Percentiles rank a stretch among this genome's conserved stretches.
These are phyloP conservation scores for Syrista parreyssii DNA, from an alignment of 2,888 invertebrate species.

Conservation along the genomic window DNA sequence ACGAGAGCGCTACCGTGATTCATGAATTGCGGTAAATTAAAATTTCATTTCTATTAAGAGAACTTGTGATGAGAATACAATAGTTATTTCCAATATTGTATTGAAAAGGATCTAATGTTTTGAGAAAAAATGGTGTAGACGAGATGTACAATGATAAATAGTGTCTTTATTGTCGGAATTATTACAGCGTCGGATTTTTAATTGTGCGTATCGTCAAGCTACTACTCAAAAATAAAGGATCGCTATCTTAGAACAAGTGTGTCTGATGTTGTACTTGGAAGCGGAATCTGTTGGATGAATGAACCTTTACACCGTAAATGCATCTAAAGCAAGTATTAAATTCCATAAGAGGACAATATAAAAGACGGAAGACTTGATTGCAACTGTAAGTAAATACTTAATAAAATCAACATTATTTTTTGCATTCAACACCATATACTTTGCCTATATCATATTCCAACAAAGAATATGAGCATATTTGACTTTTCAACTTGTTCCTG, in stretches of 20 bases:
- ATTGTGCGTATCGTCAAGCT: background rate
- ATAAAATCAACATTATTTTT: background rate
- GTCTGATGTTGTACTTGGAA: background rate
- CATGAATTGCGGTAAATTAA: background rate
- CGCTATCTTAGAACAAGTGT: background rate
- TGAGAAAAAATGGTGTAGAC: background rate
- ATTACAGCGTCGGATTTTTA: background rate
- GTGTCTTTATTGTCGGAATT: background rate
- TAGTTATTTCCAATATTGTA: background rate
- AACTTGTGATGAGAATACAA: background rate
- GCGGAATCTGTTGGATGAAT: background rate
- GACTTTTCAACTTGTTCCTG: too few species aligned
- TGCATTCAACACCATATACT: background rate
- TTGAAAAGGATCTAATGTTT: background rate
- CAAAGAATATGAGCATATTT: too few species aligned
- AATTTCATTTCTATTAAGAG: background rate
- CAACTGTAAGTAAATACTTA: background rate
- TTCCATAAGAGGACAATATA: background rate
- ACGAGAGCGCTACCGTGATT: background rate
- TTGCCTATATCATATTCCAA: background rate
- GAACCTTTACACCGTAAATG: background rate
- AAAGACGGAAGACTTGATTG: background rate
- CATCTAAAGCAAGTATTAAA: background rate
- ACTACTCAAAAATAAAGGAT: background rate
- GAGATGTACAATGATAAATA: background rate